These are phyloP conservation scores for Vidua macroura DNA, from an alignment of 2,113 vertebrate genomes.

Conservation along the genomic window DNA sequence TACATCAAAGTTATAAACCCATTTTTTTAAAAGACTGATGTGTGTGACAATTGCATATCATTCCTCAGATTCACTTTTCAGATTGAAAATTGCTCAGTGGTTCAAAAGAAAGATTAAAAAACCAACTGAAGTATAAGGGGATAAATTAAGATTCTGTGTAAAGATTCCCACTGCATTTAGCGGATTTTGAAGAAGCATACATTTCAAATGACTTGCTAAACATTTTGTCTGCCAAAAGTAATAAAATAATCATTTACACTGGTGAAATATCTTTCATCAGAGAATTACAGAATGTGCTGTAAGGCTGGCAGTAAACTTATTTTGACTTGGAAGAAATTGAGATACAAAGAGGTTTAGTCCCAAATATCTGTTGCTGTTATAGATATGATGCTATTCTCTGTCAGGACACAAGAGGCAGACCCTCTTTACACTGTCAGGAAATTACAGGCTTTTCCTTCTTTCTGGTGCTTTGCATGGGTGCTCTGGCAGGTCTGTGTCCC, in stretches of 20 bases:
- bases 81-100: conserved; percentile 24
- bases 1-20: conserved; percentile 35
- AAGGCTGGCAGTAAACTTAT: neutral
- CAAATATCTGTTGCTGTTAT: neutral
- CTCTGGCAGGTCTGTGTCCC: neutral
- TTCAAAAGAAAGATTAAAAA: conserved; percentile 53
- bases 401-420: neutral
- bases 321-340: conserved; percentile 10
- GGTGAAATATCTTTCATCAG: conserved; percentile 30
- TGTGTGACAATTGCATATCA: conserved; percentile 37
- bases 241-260: conserved; percentile 49
- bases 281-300: neutral
- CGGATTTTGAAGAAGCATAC: conserved; percentile 14
- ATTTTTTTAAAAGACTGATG: conserved; percentile 6
- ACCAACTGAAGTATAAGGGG: conserved; percentile 49
- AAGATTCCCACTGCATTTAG: conserved; percentile 42
- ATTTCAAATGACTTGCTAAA: conserved; percentile 54
- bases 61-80: conserved; percentile 37
- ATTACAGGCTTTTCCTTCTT: neutral
- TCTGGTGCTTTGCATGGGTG: neutral
- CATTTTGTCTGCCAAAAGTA: conserved; percentile 44
- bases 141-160: conserved; percentile 60
- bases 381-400: neutral
- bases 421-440: neutral
- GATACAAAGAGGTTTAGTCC: neutral